Base-by-base conservation (phyloP, 2,888 invertebrate genomes). In the Conchocele bisecta region DNA sequence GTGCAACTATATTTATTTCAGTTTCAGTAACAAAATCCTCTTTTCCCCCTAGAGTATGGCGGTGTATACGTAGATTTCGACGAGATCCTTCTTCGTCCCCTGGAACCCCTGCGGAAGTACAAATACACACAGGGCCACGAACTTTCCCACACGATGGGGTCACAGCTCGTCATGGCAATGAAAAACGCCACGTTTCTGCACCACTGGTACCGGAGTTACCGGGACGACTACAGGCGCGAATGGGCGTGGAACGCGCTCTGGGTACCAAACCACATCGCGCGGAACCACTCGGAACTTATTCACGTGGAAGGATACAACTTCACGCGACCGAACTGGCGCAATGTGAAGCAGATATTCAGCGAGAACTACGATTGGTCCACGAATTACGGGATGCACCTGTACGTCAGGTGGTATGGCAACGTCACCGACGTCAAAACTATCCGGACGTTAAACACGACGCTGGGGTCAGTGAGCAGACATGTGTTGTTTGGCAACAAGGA, bases 341-440 rank as follows among this genome's bases (percentile, higher is more conserved):
- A 66, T 9, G 66, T 66, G 39, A 22, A 69, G 15, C 33, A 60
- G 13, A 73, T 76, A 26, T 72, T 57, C 26, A 24, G 66, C 0
- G 6, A 57, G 20, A 76, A 76, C 41, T 76, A 69, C 56, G 56
- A 72, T 26, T 76, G 76, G 76, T 61, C 65, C 2, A 61, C 60
- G 3, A 76, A 73, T 33, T 76, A 76, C 51, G 76, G 58, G 6
- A 72, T 76, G 69, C 76, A 76, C 50, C 41, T 76, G 29, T 76
- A 50, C 35, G 33, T 69, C 1, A 39, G 76, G 2, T 65, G 58
- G 65, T 76, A 76, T 29, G 59, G 66, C 35, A 51, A 63, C 2
- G 50, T 24, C 3, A 61, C 60, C 13, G 54, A 66, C 35, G 35
- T 58, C 20, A 46, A 65, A 6, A 50, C 66, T 15, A 76, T 76